Percentiles rank a stretch among this genome's conserved stretches.
phyloP scores from a whole-genome alignment of 2,888 invertebrate genomes.

The Ennomos erosarius region DNA sequence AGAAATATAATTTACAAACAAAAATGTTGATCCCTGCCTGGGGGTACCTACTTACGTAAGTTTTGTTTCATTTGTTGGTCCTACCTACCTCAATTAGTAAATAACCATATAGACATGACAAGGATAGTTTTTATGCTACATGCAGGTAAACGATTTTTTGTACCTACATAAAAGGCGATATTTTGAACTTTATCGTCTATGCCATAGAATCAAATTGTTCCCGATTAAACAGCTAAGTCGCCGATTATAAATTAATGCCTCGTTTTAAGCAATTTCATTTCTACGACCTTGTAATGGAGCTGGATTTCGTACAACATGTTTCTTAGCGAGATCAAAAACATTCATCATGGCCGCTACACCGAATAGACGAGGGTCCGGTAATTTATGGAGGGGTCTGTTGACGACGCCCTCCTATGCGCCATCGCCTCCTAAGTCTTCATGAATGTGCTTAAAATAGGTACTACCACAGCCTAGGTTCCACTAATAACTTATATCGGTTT shows the following conservation, averaged over 20 bases:
- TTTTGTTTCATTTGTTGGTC: too few species aligned
- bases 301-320: neutral
- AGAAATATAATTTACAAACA: too few species aligned
- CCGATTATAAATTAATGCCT: neutral
- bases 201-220: neutral
- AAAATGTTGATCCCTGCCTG: too few species aligned
- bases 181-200: slow-evolving; percentile 1
- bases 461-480: neutral
- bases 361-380: slow-evolving; percentile 25
- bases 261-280: neutral
- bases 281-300: neutral
- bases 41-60: too few species aligned
- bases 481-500: neutral
- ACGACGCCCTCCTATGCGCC: slow-evolving; percentile 16
- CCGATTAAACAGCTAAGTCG: neutral
- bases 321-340: neutral
- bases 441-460: neutral
- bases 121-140: too few species aligned
- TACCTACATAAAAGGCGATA: neutral
- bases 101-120: too few species aligned
- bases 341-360: slow-evolving; percentile 22
- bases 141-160: neutral
- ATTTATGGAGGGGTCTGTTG: slow-evolving; percentile 26
- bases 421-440: slow-evolving; percentile 8
- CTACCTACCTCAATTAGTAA: too few species aligned